Percentiles rank a stretch among this genome's conserved stretches.
Evolutionary conservation across 2,888 invertebrate species (phyloP).

Genomic region (Dorcus hopei): DNA sequence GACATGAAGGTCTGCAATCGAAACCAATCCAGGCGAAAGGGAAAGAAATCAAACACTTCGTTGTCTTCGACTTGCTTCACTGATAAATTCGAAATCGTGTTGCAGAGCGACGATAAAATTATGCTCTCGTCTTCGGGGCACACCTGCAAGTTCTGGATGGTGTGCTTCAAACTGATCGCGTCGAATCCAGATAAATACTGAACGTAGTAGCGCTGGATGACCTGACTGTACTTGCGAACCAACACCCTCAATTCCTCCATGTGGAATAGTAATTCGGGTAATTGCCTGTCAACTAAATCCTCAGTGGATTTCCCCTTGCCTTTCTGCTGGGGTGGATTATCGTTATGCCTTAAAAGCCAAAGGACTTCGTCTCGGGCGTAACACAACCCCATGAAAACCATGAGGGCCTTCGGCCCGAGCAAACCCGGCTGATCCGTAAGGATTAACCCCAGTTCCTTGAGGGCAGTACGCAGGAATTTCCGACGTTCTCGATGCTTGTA

Average conservation of each 20-base stretch:
- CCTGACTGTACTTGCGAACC: slow-evolving; percentile 75
- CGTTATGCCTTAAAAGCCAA: slow-evolving; percentile 94
- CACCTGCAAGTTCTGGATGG: slow-evolving; percentile 77
- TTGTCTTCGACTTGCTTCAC: slow-evolving; percentile 97
- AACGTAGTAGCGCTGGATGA: slow-evolving; percentile 83
- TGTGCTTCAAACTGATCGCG: slow-evolving; percentile 82
- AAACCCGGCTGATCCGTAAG: slow-evolving; percentile 97
- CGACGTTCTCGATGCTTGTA: slow-evolving; percentile 91
- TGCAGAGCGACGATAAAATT: slow-evolving; percentile 89
- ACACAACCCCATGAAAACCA: slow-evolving; percentile 94
- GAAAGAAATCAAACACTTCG: slow-evolving; percentile 92
- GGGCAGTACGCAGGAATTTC: slow-evolving; percentile 91
- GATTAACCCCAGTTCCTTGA: slow-evolving; percentile 92
- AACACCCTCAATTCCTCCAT: slow-evolving; percentile 96
- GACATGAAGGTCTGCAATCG: slow-evolving; percentile 93
- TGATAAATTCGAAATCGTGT: slow-evolving; percentile 77
- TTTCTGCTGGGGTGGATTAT: slow-evolving; percentile 87
- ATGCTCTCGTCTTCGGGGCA: slow-evolving; percentile 94
- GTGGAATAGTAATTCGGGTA: slow-evolving; percentile 95
- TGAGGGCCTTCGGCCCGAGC: slow-evolving; percentile 93
- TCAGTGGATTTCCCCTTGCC: slow-evolving; percentile 81
- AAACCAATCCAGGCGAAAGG: slow-evolving; percentile 92
- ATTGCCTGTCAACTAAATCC: slow-evolving; percentile 90
- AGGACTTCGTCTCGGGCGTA: slow-evolving; percentile 95
- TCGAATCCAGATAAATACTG: slow-evolving; percentile 97